Evolutionary conservation across 2,797 vertebrate species (phyloP).

Genomic region (Graptemys geographica): DNA sequence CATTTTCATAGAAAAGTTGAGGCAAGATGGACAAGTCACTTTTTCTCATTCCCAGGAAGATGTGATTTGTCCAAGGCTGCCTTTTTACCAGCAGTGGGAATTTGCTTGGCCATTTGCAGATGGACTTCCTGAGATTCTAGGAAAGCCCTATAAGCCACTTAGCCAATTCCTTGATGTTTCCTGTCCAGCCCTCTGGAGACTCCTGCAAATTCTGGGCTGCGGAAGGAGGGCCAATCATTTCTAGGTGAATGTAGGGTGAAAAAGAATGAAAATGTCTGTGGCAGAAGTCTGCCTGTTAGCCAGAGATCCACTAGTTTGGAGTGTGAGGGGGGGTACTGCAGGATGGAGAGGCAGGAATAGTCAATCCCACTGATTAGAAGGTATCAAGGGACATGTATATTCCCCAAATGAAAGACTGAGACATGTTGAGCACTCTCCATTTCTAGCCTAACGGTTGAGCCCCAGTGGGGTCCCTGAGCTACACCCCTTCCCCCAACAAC

Average conservation of each 20-base stretch:
- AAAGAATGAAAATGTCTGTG: background rate
- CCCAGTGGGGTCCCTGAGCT: background rate
- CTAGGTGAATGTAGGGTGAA: rapidly evolving
- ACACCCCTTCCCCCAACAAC: background rate
- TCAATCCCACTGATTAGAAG: conserved; percentile 18
- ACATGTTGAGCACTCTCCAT: conserved; percentile 27
- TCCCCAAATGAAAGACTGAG: conserved; percentile 27
- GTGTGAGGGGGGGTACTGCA: background rate
- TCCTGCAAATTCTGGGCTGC: background rate
- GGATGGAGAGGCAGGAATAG: background rate
- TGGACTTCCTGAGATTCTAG: background rate
- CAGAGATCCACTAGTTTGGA: background rate
- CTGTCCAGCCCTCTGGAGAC: background rate
- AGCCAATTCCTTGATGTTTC: background rate
- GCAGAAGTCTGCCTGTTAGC: background rate
- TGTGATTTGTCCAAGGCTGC: background rate
- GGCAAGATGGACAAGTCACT: background rate
- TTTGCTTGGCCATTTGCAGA: background rate
- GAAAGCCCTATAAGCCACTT: background rate
- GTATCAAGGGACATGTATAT: conserved; percentile 33
- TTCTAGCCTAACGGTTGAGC: background rate
- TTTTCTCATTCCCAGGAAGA: background rate
- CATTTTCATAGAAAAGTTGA: background rate
- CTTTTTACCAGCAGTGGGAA: background rate
- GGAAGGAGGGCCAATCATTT: background rate